Base-by-base conservation (phyloP, 2,888 invertebrate species). In the Furcula furcula region DNA sequence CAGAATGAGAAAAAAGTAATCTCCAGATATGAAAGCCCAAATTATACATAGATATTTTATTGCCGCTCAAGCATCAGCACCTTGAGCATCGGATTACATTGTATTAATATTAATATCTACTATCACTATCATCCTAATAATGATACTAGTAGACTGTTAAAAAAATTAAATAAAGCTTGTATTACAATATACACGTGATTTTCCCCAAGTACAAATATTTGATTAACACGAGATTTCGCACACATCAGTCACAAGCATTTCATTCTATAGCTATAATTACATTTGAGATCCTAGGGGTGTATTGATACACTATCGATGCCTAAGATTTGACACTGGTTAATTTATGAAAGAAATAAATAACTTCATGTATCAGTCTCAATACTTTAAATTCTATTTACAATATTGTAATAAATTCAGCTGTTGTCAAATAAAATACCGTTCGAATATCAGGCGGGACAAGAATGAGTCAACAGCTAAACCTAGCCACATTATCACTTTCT, bases 321-420 rank as follows among this genome's bases (percentile, higher is more conserved):
- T 77, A 74, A 76, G 65, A 76, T 83, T 84, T 85, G 84, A 84
- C 82, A 84, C 83, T 78, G 83, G 77, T 80, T 77, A 79, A 78
- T 82, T 80, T 79, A 81, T 64, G 77, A 80, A 85, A 72, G 61
- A 81, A 86, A 86, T 84, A 86, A 85, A 85, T 85, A 84, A 84
- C 81, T 76, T 86, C 80, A 83, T 67, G 71, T 84, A 86, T 88
- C 87, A 88, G 87, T 88, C 87, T 86, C 81, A 83, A 81, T 63
- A 79, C 82, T 81, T 82, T 82, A 76, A 82, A 79, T 75, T 78
- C 76, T 87, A 87, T 86, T 65, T 86, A 87, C 86, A 86, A 68
- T 74, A 74, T 70, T 69, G 78, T 77, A 67, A 69, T 73, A 74
- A 81, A 78, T 75, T 79, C 70, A 72, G 73, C 70, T 65, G 65